These are phyloP conservation scores for Mimachlamys varia DNA, from an alignment of 2,888 invertebrate species.

Conservation along the genomic window DNA sequence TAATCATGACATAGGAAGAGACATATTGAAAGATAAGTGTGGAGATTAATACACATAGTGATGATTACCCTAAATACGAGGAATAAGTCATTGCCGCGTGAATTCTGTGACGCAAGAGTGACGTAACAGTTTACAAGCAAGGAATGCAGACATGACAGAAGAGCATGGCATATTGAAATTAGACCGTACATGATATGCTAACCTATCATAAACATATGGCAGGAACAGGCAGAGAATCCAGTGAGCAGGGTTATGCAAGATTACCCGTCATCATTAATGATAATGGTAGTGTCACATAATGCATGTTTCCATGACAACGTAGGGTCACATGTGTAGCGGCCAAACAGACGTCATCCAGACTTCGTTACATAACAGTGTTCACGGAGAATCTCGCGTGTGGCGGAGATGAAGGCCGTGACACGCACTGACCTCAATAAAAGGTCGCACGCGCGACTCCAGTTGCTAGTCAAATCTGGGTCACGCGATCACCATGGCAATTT, in stretches of 20 bases:
- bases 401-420: background rate
- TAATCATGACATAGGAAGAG: background rate
- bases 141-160: background rate
- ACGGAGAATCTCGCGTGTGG: background rate
- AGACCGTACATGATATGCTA: constrained; percentile 11
- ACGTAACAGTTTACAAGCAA: background rate
- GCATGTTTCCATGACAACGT: background rate
- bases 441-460: constrained; percentile 2
- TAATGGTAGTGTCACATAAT: background rate
- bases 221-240: background rate
- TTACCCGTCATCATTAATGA: constrained; percentile 34
- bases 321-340: background rate
- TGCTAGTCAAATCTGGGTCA: background rate
- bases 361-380: background rate
- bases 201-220: constrained; percentile 12
- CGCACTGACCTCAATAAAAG: constrained; percentile 8
- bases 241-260: background rate
- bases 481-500: background rate
- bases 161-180: background rate
- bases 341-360: constrained; percentile 1
- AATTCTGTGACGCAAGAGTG: constrained; percentile 25
- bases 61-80: constrained; percentile 27
- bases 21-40: background rate
- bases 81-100: background rate
- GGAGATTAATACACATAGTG: constrained; percentile 15